Percentiles rank a stretch among this genome's conserved stretches.
These are phyloP conservation scores for Xerus inauris DNA, from an alignment of 2,113 vertebrate genomes.

Conservation along the genomic window DNA sequence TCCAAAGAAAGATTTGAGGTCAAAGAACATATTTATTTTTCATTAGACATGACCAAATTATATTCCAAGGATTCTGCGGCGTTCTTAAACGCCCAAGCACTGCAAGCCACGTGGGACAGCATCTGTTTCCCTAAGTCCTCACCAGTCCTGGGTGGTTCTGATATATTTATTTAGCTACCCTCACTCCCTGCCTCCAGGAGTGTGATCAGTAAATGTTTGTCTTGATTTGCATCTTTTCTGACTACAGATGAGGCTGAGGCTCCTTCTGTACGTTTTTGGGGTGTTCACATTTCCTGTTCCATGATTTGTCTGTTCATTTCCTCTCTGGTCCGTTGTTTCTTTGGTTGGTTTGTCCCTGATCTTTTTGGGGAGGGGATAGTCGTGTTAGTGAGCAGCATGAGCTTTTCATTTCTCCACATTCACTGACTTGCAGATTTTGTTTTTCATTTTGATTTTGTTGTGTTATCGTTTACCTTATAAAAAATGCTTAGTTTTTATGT, in stretches of 20 bases:
- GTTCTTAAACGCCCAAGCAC: not conserved
- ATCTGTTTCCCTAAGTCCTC: not conserved
- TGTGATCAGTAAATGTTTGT: not conserved
- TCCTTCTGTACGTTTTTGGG: conserved; percentile 17
- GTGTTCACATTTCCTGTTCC: not conserved
- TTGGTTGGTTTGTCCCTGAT: conserved; percentile 5
- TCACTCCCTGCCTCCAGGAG: not conserved
- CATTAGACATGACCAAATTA: not conserved
- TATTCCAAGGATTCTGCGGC: not conserved
- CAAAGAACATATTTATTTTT: conserved; percentile 19
- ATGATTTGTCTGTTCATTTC: not conserved
- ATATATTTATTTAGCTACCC: not conserved
- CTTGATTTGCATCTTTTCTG: conserved; percentile 48
- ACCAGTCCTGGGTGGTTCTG: not conserved
- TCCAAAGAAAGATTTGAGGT: not conserved
- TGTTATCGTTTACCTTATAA: not conserved
- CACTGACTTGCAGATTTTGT: too few relatives aligned
- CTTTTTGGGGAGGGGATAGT: not conserved
- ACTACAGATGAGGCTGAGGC: not conserved
- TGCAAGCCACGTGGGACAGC: not conserved
- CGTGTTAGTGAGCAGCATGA: not conserved
- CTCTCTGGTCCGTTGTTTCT: not conserved
- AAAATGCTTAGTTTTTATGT: conserved; percentile 34
- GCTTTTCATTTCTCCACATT: not conserved
- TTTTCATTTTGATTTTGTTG: conserved; percentile 27